Conservation (phyloP, 1,140 invertebrate genomes). For the Aphidius ervi region DNA sequence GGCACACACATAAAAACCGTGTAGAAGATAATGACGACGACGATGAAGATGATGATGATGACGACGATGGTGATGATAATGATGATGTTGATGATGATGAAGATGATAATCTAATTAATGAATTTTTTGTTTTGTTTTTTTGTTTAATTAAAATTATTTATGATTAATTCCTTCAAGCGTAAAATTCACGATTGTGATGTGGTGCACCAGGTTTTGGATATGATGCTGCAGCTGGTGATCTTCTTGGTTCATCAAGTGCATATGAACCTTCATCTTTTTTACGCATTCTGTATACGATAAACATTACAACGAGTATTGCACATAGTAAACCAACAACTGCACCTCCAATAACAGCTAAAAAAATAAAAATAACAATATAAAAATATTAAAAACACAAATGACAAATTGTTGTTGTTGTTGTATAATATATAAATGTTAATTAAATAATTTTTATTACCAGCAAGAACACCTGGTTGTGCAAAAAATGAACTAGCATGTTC, state of each 20-base stretch:
- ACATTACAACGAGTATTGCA: conserved; percentile 98
- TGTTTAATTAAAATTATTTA: conserved; percentile 6
- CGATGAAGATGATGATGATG: conserved; percentile 9
- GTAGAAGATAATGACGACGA: not conserved
- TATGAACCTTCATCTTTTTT: conserved; percentile 99
- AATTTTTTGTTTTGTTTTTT: too few species aligned
- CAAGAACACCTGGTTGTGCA: conserved; percentile 88
- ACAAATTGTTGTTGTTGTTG: too few species aligned
- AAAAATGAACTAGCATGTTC: conserved; percentile 86
- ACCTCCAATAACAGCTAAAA: conserved; percentile 94
- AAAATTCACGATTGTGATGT: conserved; percentile 89
- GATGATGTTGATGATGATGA: too few species aligned
- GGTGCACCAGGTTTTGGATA: conserved; percentile 72
- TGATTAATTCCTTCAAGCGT: conserved; percentile 69
- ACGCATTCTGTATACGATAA: conserved; percentile 98
- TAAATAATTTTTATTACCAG: conserved; percentile 59
- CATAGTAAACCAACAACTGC: conserved; percentile 95
- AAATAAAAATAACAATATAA: conserved; percentile 31
- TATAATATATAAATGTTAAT: too few species aligned
- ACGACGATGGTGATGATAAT: conserved; percentile 18
- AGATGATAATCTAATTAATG: too few species aligned
- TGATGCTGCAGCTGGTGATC: conserved; percentile 84
- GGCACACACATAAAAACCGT: conserved; percentile 8
- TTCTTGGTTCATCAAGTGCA: conserved; percentile 92
- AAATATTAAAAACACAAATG: not conserved